Percentiles rank a stretch among this genome's conserved stretches.
phyloP scores from a whole-genome alignment of 1,140 invertebrate genomes.

The Cydia pomonella region DNA sequence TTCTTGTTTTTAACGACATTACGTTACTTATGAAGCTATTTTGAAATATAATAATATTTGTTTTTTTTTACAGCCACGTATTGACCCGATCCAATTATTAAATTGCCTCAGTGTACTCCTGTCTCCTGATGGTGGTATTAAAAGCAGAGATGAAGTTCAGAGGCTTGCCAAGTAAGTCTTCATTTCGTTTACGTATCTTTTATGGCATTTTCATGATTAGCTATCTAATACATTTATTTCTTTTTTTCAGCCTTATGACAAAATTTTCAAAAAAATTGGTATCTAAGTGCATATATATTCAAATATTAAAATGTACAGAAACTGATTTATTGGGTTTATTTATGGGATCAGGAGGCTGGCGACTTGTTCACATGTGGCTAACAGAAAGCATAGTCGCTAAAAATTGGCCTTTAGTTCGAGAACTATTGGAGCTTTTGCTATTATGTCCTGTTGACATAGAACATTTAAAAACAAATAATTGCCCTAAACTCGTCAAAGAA shows the following conservation, averaged over 20 bases:
- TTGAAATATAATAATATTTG: neutral
- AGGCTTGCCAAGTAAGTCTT: slow-evolving; percentile 76
- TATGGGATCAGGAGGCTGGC: slow-evolving; percentile 95
- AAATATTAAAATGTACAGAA: slow-evolving; percentile 95
- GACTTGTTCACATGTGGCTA: slow-evolving; percentile 92
- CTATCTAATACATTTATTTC: slow-evolving; percentile 40
- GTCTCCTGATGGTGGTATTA: slow-evolving; percentile 91
- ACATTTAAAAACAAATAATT: slow-evolving; percentile 93
- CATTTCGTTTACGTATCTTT: slow-evolving; percentile 29
- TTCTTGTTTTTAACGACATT: neutral
- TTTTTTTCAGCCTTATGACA: slow-evolving; percentile 92
- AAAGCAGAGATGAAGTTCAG: slow-evolving; percentile 91
- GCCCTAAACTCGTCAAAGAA: slow-evolving; percentile 94
- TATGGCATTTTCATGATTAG: slow-evolving; percentile 21
- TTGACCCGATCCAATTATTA: slow-evolving; percentile 93
- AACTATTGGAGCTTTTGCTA: slow-evolving; percentile 91
- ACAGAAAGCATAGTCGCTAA: slow-evolving; percentile 90
- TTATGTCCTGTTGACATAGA: slow-evolving; percentile 94
- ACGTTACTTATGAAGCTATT: neutral
- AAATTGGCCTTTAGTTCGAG: slow-evolving; percentile 92
- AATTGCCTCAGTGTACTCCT: slow-evolving; percentile 92
- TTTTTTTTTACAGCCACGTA: slow-evolving; percentile 88
- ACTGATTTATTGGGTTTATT: slow-evolving; percentile 92
- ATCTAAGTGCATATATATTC: slow-evolving; percentile 97
- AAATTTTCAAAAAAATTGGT: slow-evolving; percentile 97